Evolutionary conservation across 1,140 invertebrate species (phyloP).

Genomic region (Sinonovacula constricta): DNA sequence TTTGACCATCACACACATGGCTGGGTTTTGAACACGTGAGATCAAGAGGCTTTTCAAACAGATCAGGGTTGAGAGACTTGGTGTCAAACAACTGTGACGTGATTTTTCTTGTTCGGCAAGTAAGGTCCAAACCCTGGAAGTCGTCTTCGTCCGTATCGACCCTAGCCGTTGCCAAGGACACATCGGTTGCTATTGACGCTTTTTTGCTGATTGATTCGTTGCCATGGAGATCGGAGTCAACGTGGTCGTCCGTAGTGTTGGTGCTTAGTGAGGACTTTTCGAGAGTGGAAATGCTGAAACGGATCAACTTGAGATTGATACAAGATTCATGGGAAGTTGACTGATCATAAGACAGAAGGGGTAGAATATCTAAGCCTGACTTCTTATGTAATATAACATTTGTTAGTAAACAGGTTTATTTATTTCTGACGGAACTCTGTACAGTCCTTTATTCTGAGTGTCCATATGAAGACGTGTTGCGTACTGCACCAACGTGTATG

Average conservation of each 20-base stretch:
- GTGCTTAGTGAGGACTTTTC: constrained; percentile 2
- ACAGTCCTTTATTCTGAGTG: no score
- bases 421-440: no score
- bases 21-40: constrained; percentile 22
- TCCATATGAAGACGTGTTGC: no score
- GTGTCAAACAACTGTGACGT: constrained; percentile 41
- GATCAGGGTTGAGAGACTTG: constrained; percentile 16
- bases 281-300: constrained; percentile 17
- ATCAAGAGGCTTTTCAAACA: constrained; percentile 37
- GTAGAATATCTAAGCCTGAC: no score
- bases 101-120: constrained; percentile 26
- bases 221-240: constrained; percentile 20
- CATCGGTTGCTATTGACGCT: constrained; percentile 34
- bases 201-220: constrained; percentile 5
- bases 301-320: no score
- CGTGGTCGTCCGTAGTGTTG: constrained; percentile 2
- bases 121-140: constrained; percentile 40
- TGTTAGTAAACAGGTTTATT: no score
- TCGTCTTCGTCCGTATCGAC: constrained; percentile 40
- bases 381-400: no score
- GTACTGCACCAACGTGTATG: no score
- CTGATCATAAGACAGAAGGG: no score
- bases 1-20: neutral
- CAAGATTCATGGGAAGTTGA: no score
- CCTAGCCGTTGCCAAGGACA: constrained; percentile 32